Evolutionary conservation across 2,113 vertebrate species (phyloP).

Genomic region (Onychorhynchus coronatus): DNA sequence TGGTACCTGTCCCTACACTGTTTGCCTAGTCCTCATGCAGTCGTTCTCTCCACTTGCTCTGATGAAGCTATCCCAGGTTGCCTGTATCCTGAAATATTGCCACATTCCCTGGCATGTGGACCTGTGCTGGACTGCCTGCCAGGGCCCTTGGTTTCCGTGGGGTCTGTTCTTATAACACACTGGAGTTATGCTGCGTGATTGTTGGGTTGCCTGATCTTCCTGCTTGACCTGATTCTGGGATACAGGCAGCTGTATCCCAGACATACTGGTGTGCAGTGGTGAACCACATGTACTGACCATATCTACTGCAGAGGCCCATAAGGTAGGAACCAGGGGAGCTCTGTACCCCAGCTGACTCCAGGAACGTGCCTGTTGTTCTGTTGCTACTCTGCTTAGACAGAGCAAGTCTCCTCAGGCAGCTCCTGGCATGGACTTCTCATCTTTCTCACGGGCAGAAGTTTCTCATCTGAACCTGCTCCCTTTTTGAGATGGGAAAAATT

Average conservation of each 20-base stretch:
- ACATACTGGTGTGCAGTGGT: too few relatives aligned
- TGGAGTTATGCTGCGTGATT: neutral
- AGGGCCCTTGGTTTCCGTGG: neutral
- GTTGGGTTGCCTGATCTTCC: neutral
- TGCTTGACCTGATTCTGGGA: neutral
- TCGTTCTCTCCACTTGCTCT: neutral
- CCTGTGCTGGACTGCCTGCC: neutral
- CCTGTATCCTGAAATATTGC: neutral
- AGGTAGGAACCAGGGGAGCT: neutral
- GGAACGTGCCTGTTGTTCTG: fast-evolving
- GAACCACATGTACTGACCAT: fast-evolving
- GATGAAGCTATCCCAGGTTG: neutral
- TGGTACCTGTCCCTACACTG: neutral
- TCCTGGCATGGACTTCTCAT: neutral
- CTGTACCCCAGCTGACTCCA: neutral
- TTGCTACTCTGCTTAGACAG: neutral
- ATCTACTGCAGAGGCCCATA: neutral
- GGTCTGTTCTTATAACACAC: neutral
- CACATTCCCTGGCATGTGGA: neutral
- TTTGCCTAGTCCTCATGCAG: neutral
- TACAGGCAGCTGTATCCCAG: fast-evolving
- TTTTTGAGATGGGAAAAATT: neutral
- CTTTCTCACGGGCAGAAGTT: neutral
- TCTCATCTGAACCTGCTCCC: neutral
- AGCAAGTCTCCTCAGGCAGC: neutral